Conservation (phyloP, 2,888 invertebrate genomes). For the Plemyria rubiginata region DNA sequence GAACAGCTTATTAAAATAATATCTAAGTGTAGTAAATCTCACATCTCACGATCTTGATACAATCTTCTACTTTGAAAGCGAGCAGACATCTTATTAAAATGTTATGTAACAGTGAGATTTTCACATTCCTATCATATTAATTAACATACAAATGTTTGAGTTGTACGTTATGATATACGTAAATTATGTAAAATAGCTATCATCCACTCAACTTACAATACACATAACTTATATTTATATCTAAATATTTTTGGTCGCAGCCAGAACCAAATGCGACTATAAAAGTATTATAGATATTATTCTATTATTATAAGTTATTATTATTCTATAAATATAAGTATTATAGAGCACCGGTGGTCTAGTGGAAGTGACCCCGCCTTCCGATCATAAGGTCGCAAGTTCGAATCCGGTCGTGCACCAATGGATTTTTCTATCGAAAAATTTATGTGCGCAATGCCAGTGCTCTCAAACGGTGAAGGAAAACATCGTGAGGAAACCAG, state of each 20-base stretch:
- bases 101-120: constrained; percentile 16
- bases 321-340: too few species aligned
- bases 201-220: not conserved
- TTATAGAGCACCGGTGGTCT: too few species aligned
- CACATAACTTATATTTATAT: not conserved
- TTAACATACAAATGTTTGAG: constrained; percentile 11
- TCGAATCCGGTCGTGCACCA: too few species aligned
- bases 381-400: too few species aligned
- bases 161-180: constrained; percentile 2
- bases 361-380: too few species aligned
- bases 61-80: not conserved
- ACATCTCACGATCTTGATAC: not conserved
- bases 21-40: not conserved
- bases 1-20: not conserved
- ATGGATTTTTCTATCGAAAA: too few species aligned
- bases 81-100: constrained; percentile 1
- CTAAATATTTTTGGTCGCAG: not conserved
- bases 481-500: too few species aligned
- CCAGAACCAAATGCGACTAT: not conserved
- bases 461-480: too few species aligned
- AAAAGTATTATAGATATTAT: too few species aligned
- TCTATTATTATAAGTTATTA: too few species aligned
- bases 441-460: too few species aligned
- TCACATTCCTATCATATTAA: constrained; percentile 20
- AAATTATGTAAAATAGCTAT: constrained; percentile 13